These are phyloP conservation scores for Percopsis transmontana DNA, from an alignment of 2,113 vertebrate genomes.

Conservation along the genomic window DNA sequence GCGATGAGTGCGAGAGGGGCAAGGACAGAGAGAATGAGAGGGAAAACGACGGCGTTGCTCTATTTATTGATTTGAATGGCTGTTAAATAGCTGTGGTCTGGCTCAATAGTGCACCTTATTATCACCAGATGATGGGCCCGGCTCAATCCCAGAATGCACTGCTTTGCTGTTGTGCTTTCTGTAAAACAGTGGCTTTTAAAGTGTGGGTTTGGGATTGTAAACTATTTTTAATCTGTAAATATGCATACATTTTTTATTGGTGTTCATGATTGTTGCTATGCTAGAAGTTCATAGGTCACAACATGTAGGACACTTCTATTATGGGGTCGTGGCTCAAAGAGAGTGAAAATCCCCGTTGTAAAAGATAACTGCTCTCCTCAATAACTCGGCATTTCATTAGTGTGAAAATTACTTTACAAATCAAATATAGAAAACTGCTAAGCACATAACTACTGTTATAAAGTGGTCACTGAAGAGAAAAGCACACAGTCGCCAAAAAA, in stretches of 20 bases:
- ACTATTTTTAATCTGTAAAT: too few species aligned
- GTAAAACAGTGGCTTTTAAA: neutral
- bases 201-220: too few species aligned
- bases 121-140: constrained; percentile 55
- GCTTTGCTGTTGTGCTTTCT: constrained; percentile 21
- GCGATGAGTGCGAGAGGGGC: neutral
- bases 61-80: constrained; percentile 57
- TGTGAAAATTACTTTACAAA: too few species aligned
- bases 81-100: constrained; percentile 59
- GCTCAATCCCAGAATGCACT: constrained; percentile 30
- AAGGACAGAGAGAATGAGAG: neutral
- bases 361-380: too few species aligned
- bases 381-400: too few species aligned
- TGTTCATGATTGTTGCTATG: too few species aligned
- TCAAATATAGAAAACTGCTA: neutral
- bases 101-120: constrained; percentile 50
- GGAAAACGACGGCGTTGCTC: constrained; percentile 34
- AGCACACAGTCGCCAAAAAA: constrained; percentile 8
- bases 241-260: too few species aligned
- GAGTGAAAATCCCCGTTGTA: neutral
- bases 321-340: neutral
- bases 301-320: too few species aligned
- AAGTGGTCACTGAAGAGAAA: constrained; percentile 6
- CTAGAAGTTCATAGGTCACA: too few species aligned
- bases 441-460: neutral